Base-by-base conservation (phyloP, 2,888 invertebrate genomes). In the Melanotus villosus region DNA sequence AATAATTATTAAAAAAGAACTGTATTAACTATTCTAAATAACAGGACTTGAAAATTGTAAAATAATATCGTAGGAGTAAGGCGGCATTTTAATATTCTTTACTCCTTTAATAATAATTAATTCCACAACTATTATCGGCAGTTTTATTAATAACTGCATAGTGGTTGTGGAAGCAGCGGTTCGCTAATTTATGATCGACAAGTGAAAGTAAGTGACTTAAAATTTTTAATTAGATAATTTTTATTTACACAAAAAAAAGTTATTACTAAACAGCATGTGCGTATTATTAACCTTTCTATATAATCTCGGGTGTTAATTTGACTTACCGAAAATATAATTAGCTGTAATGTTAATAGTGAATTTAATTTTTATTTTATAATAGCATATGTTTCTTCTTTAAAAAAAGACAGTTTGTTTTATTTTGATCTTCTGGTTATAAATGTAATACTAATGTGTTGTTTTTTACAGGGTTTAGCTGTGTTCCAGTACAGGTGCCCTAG, bases 221-320 rank as follows among this genome's bases (percentile, higher is more conserved):
- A 52, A 32, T 52, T 52, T 30, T 30, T 32, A 52, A 52, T 52
- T 52, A 10, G 10, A 38, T 38, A 4, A 14, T 38, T 38, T 38
- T 38, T 38, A 14, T 38, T 38, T 38, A 26, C 7, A 26, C 26
- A 26, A 26, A 26, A 26, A 26, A 26, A 26, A 26, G 26, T 26
- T 26, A 38, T 14, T 52, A 52, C 52, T 52, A 52, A 52, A 52
- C 52, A 52, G 52, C 52, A 52, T 52, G 52, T 30, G 52, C 32
- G 32, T 32, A 26, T 50, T 50, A 50, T 50, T 52, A 52, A 52
- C 32, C 30, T 30, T 30, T 52, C 30, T 32, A 52, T 32, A 7
- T 12, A 9, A 52, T 16, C 12, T 23, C 47, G 23, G 43, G 5
- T 1, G 16, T 52, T 52, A 52, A 52, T 52, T 52, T 52, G 9